Evolutionary conservation across 1,140 invertebrate species (phyloP), one percentile per base, ranked within the genome.

Genomic region (Asobara japonica): DNA sequence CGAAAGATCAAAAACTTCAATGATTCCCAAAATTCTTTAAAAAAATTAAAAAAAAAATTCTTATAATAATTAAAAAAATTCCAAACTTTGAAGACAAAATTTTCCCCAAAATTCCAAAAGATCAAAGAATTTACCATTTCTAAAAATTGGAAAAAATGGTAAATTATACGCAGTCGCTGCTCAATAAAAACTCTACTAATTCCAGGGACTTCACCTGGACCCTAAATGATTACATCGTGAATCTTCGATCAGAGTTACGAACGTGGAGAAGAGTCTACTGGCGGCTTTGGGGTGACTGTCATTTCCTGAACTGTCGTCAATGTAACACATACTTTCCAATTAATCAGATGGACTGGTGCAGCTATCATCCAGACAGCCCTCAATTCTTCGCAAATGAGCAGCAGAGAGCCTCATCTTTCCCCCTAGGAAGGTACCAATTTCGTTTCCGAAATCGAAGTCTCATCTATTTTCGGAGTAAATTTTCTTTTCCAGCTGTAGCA

Each of bases 221-320:
- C 77, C 87, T 97, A 8, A 95, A 93, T 77, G 92, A 94, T 45
- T 95, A 95, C 79, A 92, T 98, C 7, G 81, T 92, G 8, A 90
- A 91, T 73, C 83, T 97, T 18, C 92, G 94, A 78, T 90, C 90
- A 7, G 92, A 95, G 76, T 87, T 96, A 33, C 93, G 94, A 73
- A 92, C 92, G 0, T 98, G 96, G 96, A 88, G 95, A 0, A 93
- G 93, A 80, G 95, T 97, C 0, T 98, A 97, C 86, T 98, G 96
- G 96, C 90, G 93, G 65, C 84, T 98, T 10, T 98, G 96, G 96
- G 94, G 94, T 0, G 91, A 95, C 78, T 93, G 93, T 73, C 94
- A 96, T 84, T 95, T 94, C 84, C 83, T 96, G 7, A 91, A 90
- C 65, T 96, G 95, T 77, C 89, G 89, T 31, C 89, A 90, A 0